Conservation (phyloP, 92 coral and sea anemone species). For the Montipora capitata region DNA sequence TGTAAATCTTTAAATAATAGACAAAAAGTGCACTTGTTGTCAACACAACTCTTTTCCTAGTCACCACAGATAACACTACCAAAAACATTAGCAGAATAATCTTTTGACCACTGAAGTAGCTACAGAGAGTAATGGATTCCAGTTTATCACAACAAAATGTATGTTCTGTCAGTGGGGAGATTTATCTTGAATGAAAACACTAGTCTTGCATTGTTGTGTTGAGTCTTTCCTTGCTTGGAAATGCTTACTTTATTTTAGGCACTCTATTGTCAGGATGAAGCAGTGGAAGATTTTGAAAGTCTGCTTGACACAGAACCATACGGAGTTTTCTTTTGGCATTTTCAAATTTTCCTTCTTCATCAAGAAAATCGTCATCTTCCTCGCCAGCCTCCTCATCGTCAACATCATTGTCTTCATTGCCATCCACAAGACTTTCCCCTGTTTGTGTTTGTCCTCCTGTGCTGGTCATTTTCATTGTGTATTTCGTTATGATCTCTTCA, state of each 20-base stretch:
- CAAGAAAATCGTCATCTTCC: slow-evolving; percentile 83
- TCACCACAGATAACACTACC: no score
- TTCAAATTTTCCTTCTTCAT: slow-evolving; percentile 79
- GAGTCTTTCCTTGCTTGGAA: no score
- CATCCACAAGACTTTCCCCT: neutral
- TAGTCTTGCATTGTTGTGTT: no score
- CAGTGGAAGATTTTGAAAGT: slow-evolving; percentile 87
- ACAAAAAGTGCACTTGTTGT: no score
- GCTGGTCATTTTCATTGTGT: slow-evolving; percentile 55
- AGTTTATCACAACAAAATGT: no score
- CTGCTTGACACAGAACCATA: slow-evolving; percentile 89
- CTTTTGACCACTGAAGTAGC: no score
- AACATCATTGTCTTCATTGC: slow-evolving; percentile 55
- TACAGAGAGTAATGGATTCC: no score
- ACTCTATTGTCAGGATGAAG: slow-evolving; percentile 73
- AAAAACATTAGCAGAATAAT: no score
- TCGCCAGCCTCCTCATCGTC: slow-evolving; percentile 61
- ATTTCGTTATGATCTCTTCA: slow-evolving; percentile 81
- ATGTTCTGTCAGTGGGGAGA: no score
- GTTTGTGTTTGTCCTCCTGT: slow-evolving; percentile 3
- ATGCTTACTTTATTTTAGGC: slow-evolving; percentile 57
- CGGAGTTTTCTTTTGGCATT: slow-evolving; percentile 87
- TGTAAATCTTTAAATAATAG: no score
- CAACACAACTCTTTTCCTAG: no score
- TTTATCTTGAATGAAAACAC: no score